phyloP scores from a whole-genome alignment of 2,113 vertebrate species.

The Istiophorus platypterus region DNA sequence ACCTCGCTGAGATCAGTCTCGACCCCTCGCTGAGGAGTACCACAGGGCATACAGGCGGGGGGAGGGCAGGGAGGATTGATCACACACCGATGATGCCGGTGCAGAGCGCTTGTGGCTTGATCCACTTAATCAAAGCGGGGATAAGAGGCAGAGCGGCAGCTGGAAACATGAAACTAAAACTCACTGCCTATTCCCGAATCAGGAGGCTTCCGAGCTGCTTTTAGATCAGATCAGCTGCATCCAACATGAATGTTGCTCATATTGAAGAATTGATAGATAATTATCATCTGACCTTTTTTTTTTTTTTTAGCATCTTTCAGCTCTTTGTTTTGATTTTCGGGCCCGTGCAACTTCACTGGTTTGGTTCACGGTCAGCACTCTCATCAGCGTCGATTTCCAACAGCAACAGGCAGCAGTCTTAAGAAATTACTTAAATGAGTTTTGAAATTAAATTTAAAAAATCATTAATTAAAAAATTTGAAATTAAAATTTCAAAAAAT shows the following conservation, averaged over 20 bases:
- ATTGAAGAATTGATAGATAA: neutral
- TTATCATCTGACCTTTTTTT: neutral
- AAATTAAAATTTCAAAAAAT: too few species aligned
- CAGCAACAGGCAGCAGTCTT: too few species aligned
- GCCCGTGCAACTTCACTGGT: too few species aligned
- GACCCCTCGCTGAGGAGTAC: conserved; percentile 47
- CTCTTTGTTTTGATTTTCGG: neutral
- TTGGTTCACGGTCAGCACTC: too few species aligned
- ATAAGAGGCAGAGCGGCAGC: conserved; percentile 41
- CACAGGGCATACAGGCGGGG: conserved; percentile 25
- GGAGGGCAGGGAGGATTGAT: conserved; percentile 52
- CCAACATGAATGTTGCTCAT: too few species aligned
- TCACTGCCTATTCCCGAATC: too few species aligned
- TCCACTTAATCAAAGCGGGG: conserved; percentile 47
- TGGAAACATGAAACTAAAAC: conserved; percentile 18
- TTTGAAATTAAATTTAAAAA: too few species aligned
- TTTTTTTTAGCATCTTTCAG: neutral
- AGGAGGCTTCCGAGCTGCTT: too few species aligned
- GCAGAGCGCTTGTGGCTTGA: conserved; percentile 37
- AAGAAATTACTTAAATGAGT: too few species aligned
- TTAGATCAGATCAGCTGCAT: too few species aligned
- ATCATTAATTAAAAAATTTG: too few species aligned
- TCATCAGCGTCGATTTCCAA: too few species aligned
- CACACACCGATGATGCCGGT: conserved; percentile 48
- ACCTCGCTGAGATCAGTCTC: conserved; percentile 63